Percentiles rank a stretch among this genome's conserved stretches.
These are phyloP conservation scores for Agonopterix subpropinquella DNA, from an alignment of 2,888 invertebrate genomes.

Conservation along the genomic window DNA sequence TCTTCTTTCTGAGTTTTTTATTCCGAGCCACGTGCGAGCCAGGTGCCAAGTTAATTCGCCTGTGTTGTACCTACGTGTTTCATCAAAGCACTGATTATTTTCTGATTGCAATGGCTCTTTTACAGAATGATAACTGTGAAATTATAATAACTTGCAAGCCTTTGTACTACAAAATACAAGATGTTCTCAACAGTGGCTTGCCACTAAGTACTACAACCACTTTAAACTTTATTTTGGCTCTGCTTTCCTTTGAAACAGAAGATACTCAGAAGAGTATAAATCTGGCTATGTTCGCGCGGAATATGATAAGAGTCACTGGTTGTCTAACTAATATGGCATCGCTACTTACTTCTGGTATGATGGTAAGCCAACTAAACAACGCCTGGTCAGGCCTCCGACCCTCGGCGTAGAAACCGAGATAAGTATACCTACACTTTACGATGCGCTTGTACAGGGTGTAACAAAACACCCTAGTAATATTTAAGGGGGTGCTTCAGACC, in stretches of 20 bases:
- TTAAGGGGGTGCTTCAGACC: no score
- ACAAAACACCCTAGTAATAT: no score
- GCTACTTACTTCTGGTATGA: slow-evolving; percentile 41
- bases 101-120: slow-evolving; percentile 8
- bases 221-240: slow-evolving; percentile 44
- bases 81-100: no score
- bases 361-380: slow-evolving; percentile 31
- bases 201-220: slow-evolving; percentile 31
- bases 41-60: no score
- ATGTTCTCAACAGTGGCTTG: slow-evolving; percentile 30
- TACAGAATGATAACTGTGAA: slow-evolving; percentile 32
- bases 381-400: no score
- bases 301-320: slow-evolving; percentile 50
- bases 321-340: slow-evolving; percentile 47
- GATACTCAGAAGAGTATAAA: slow-evolving; percentile 22
- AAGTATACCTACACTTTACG: no score
- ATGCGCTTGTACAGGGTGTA: no score
- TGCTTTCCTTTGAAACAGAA: slow-evolving; percentile 29
- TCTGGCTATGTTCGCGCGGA: slow-evolving; percentile 36
- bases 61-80: no score
- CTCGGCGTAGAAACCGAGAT: no score
- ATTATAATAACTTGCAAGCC: slow-evolving; percentile 34
- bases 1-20: no score
- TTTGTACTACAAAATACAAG: slow-evolving; percentile 41
- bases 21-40: no score